These are phyloP conservation scores for Ips nitidus DNA, from an alignment of 1,140 invertebrate genomes.

Conservation along the genomic window DNA sequence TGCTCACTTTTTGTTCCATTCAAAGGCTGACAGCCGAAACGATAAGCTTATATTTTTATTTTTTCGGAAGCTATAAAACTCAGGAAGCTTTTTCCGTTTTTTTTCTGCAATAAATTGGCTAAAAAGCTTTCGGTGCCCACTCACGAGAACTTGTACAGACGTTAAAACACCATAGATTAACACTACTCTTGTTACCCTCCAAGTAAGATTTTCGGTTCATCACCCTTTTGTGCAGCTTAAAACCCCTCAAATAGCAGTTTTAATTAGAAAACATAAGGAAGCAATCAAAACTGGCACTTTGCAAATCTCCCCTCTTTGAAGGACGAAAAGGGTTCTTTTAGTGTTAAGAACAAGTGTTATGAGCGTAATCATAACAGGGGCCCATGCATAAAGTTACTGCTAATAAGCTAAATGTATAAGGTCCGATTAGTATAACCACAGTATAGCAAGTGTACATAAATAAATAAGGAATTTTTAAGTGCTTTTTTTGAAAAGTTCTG, in stretches of 20 bases:
- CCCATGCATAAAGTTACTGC: too few species aligned
- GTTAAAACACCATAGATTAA: not conserved
- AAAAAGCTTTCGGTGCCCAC: not conserved
- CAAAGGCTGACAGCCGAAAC: constrained; percentile 3
- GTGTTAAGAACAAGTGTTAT: not conserved
- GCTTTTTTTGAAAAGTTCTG: too few species aligned
- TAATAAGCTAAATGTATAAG: too few species aligned
- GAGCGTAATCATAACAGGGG: too few species aligned
- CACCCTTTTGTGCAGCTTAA: not conserved
- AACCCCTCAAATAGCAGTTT: not conserved
- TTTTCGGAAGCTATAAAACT: not conserved
- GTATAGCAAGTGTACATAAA: too few species aligned
- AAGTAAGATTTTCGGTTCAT: not conserved
- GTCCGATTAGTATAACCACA: too few species aligned
- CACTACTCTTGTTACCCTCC: not conserved
- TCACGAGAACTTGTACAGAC: not conserved
- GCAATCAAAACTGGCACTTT: not conserved
- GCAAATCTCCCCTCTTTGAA: constrained; percentile 1
- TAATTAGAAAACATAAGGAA: constrained; percentile 8
- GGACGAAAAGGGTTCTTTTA: not conserved
- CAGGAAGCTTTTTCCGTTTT: constrained; percentile 1
- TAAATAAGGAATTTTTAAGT: too few species aligned
- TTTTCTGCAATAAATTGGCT: not conserved
- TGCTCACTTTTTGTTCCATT: constrained; percentile 34
- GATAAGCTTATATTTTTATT: not conserved